Conservation (phyloP, 53 echinoderm and acorn worm genomes). For the Luidia sarsii region DNA sequence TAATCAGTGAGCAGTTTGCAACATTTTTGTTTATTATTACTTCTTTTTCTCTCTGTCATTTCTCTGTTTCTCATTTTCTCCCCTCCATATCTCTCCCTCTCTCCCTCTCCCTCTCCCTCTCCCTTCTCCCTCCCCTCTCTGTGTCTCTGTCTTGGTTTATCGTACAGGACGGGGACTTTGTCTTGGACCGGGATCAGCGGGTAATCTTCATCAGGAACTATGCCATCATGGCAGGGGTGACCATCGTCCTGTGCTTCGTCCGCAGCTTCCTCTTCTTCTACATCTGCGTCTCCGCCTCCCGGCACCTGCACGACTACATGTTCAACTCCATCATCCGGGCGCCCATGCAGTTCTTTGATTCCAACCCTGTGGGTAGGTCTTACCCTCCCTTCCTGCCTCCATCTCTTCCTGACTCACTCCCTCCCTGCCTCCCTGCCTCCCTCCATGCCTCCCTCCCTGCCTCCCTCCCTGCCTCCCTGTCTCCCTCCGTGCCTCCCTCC, state of each 20-base stretch:
- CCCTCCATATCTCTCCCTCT: too few species aligned
- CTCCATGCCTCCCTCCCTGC: too few species aligned
- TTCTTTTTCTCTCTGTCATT: background rate
- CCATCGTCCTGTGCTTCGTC: conserved; percentile 19
- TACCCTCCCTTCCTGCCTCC: too few species aligned
- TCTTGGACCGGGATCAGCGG: background rate
- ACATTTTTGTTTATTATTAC: background rate
- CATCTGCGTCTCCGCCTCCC: conserved; percentile 61
- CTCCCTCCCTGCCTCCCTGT: too few species aligned
- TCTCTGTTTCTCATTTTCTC: background rate
- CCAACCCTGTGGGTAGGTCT: conserved; percentile 70
- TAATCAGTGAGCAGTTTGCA: background rate
- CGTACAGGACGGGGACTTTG: background rate
- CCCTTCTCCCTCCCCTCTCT: too few species aligned
- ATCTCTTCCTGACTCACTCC: too few species aligned
- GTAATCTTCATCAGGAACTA: background rate
- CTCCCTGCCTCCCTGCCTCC: too few species aligned
- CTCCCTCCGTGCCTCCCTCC: too few species aligned
- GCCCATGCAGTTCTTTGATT: conserved; percentile 77
- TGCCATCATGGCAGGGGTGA: conserved; percentile 20
- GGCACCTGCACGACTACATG: conserved; percentile 72
- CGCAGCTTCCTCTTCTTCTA: conserved; percentile 55
- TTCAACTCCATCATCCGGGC: conserved; percentile 63
- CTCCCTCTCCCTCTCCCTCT: too few species aligned
- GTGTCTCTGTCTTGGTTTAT: background rate